phyloP scores from a whole-genome alignment of 2,888 invertebrate species.

The Dasysyrphus tricinctus region DNA sequence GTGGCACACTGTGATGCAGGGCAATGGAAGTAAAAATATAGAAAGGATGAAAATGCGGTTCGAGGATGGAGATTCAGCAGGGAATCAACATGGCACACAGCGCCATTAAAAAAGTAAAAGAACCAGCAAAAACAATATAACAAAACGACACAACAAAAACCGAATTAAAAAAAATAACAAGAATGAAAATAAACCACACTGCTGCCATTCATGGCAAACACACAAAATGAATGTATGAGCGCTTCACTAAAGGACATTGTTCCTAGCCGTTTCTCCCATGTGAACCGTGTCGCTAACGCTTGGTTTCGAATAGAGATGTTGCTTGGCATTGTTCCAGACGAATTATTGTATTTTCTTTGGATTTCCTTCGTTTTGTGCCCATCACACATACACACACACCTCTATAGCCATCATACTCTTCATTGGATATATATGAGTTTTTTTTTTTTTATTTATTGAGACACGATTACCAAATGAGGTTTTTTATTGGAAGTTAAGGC shows the following conservation, averaged over 20 bases:
- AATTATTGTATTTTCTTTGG: conserved; percentile 74
- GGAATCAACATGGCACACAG: conserved; percentile 26
- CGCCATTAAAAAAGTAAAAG: conserved; percentile 17
- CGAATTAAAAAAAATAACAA: conserved; percentile 13
- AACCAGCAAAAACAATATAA: conserved; percentile 21
- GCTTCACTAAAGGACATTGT: conserved; percentile 71
- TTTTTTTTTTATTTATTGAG: not conserved
- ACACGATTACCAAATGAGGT: not conserved
- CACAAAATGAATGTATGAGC: conserved; percentile 66
- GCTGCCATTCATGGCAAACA: conserved; percentile 64
- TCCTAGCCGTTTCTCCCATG: conserved; percentile 56
- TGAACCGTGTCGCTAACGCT: conserved; percentile 57
- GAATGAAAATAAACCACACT: conserved; percentile 58
- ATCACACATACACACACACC: conserved; percentile 16
- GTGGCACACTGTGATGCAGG: too few species aligned
- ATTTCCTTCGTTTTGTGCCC: conserved; percentile 48
- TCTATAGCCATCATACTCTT: not conserved
- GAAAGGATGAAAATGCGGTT: conserved; percentile 8
- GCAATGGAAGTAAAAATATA: not conserved
- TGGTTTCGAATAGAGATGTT: conserved; percentile 54
- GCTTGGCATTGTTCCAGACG: conserved; percentile 74
- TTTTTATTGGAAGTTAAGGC: not conserved
- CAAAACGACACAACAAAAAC: conserved; percentile 17
- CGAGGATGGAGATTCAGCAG: conserved; percentile 36
- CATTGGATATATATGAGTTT: conserved; percentile 5